Percentiles rank a stretch among this genome's conserved stretches.
Evolutionary conservation across 2,797 vertebrate genomes (phyloP).

Genomic region (Cyprinella venusta): DNA sequence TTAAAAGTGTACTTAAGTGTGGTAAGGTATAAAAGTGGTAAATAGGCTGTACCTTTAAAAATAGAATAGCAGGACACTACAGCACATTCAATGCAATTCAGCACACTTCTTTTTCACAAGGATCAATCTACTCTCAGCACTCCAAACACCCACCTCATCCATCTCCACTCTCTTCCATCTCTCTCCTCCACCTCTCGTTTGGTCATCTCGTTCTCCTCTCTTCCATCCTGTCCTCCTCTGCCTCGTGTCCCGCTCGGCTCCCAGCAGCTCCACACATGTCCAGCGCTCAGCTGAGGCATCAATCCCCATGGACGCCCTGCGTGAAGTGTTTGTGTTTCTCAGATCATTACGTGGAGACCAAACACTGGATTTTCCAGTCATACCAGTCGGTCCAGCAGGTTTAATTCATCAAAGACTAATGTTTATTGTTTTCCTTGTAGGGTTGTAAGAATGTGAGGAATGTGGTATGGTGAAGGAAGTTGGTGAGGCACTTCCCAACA

Average conservation of each 20-base stretch:
- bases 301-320: slow-evolving; percentile 27
- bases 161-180: slow-evolving; percentile 10
- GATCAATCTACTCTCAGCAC: too few species aligned
- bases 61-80: neutral
- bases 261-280: slow-evolving; percentile 27
- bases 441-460: slow-evolving; percentile 57
- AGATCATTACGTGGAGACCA: neutral
- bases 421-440: slow-evolving; percentile 42
- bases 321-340: neutral
- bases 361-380: slow-evolving; percentile 51
- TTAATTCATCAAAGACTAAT: slow-evolving; percentile 36
- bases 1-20: too few species aligned
- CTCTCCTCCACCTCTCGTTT: slow-evolving; percentile 7
- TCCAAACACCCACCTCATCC: slow-evolving; percentile 60
- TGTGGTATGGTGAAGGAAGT: slow-evolving; percentile 31
- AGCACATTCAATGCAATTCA: neutral
- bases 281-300: slow-evolving; percentile 58
- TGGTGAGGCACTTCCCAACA: slow-evolving; percentile 1
- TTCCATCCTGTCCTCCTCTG: slow-evolving; percentile 49
- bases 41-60: too few species aligned
- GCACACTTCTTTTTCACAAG: neutral
- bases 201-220: slow-evolving; percentile 26
- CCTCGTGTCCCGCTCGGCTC: neutral
- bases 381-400: slow-evolving; percentile 61
- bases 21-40: too few species aligned